These are phyloP conservation scores for Amphipyra tragopoginis DNA, from an alignment of 2,888 invertebrate species.

Conservation along the genomic window DNA sequence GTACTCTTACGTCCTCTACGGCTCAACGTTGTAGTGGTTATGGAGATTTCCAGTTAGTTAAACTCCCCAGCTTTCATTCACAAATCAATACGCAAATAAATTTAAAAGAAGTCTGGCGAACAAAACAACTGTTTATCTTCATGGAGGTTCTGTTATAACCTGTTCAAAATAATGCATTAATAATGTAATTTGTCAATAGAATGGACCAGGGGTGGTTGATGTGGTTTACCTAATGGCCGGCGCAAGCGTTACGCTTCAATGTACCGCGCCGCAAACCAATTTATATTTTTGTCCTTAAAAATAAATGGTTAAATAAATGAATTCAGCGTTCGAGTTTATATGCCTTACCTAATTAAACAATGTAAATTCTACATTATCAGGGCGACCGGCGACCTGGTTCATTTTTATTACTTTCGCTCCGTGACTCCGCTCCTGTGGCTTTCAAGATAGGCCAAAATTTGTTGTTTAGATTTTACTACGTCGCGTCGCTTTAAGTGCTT, in stretches of 20 bases:
- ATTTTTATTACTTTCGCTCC: slow-evolving; percentile 12
- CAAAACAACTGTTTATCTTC: slow-evolving; percentile 25
- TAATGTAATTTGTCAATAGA: slow-evolving; percentile 71
- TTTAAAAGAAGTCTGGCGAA: slow-evolving; percentile 2
- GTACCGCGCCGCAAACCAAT: slow-evolving; percentile 67
- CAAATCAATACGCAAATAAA: slow-evolving; percentile 20
- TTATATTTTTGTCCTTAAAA: slow-evolving; percentile 63
- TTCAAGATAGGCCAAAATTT: slow-evolving; percentile 1
- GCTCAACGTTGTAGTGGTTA: slow-evolving; percentile 30
- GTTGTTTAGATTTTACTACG: not conserved
- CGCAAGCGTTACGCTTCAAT: slow-evolving; percentile 63
- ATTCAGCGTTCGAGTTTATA: slow-evolving; percentile 44
- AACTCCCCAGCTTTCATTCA: slow-evolving; percentile 19
- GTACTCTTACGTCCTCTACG: slow-evolving; percentile 26
- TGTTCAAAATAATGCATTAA: slow-evolving; percentile 67
- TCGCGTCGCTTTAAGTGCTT: not conserved
- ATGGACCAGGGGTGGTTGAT: slow-evolving; percentile 56
- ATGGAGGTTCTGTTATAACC: slow-evolving; percentile 51
- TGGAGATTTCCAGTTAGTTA: slow-evolving; percentile 47
- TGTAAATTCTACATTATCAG: slow-evolving; percentile 22
- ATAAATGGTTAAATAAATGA: slow-evolving; percentile 60
- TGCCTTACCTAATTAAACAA: slow-evolving; percentile 45
- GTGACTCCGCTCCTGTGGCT: not conserved
- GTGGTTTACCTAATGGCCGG: slow-evolving; percentile 70
- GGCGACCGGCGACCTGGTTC: slow-evolving; percentile 9